Conservation (phyloP, 2,888 invertebrate genomes). For the Pseudanteris insignis region DNA sequence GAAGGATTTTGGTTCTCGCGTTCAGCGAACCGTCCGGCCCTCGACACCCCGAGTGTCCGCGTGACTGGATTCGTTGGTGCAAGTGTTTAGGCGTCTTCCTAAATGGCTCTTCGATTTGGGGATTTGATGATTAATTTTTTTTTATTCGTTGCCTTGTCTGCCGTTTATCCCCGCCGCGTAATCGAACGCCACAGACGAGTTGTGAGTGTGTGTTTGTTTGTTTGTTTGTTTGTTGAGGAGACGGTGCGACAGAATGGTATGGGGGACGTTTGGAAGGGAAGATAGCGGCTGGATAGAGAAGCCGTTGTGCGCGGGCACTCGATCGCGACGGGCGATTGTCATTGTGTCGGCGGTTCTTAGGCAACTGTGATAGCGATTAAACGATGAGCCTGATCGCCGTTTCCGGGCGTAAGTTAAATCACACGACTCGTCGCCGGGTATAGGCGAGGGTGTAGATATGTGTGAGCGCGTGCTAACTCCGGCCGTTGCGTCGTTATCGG, state of each 20-base stretch:
- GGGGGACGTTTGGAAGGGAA: too few species aligned
- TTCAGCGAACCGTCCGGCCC: too few species aligned
- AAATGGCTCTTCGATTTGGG: background rate
- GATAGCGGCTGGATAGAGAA: background rate
- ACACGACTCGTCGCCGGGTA: constrained; percentile 12
- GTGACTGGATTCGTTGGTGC: too few species aligned
- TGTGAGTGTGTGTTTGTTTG: too few species aligned
- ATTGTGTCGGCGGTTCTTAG: constrained; percentile 26
- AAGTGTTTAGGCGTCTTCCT: too few species aligned
- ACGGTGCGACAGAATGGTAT: too few species aligned
- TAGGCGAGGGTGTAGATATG: constrained; percentile 7
- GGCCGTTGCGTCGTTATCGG: constrained; percentile 18
- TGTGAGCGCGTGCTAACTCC: constrained; percentile 8
- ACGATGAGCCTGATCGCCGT: constrained; percentile 15
- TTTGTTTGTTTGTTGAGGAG: too few species aligned
- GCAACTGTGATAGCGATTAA: constrained; percentile 48
- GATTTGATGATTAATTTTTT: background rate
- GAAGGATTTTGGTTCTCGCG: too few species aligned
- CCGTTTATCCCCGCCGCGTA: background rate
- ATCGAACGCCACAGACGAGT: too few species aligned
- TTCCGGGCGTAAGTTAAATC: constrained; percentile 31
- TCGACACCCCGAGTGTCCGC: too few species aligned
- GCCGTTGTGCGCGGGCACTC: constrained; percentile 1
- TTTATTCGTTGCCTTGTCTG: background rate
- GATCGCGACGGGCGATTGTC: constrained; percentile 21